Evolutionary conservation across 2,888 invertebrate genomes (phyloP).

Genomic region (Luperina nickerlii): DNA sequence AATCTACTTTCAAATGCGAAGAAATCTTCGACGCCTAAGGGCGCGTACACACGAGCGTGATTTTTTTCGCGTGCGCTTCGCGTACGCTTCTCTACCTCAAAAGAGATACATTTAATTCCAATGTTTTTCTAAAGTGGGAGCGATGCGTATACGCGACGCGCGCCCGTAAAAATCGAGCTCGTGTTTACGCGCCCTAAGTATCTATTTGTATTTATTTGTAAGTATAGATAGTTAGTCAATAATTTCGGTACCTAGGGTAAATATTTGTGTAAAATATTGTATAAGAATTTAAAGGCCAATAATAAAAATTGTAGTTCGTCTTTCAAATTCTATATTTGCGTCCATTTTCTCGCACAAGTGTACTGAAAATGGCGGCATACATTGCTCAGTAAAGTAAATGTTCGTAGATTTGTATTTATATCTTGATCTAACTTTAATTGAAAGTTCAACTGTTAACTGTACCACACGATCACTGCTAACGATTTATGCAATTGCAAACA

Average conservation of each 20-base stretch:
- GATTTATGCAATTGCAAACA: slow-evolving; percentile 38
- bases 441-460: slow-evolving; percentile 44
- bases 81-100: too few species aligned
- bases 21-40: neutral
- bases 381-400: slow-evolving; percentile 15
- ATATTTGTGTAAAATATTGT: neutral
- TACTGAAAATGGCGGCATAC: slow-evolving; percentile 11
- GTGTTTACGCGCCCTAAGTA: too few species aligned
- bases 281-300: too few species aligned
- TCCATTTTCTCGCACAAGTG: neutral
- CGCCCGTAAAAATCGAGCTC: too few species aligned
- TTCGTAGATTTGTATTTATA: slow-evolving; percentile 25
- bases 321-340: neutral
- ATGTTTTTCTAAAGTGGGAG: too few species aligned
- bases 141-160: too few species aligned
- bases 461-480: slow-evolving; percentile 22
- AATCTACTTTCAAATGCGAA: neutral
- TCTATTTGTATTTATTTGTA: neutral
- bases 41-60: too few species aligned
- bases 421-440: slow-evolving; percentile 36
- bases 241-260: neutral
- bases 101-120: too few species aligned
- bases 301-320: neutral
- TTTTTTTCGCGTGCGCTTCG: too few species aligned
- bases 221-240: too few species aligned